phyloP scores from a whole-genome alignment of 2,113 vertebrate species.

The Siniperca knerii region DNA sequence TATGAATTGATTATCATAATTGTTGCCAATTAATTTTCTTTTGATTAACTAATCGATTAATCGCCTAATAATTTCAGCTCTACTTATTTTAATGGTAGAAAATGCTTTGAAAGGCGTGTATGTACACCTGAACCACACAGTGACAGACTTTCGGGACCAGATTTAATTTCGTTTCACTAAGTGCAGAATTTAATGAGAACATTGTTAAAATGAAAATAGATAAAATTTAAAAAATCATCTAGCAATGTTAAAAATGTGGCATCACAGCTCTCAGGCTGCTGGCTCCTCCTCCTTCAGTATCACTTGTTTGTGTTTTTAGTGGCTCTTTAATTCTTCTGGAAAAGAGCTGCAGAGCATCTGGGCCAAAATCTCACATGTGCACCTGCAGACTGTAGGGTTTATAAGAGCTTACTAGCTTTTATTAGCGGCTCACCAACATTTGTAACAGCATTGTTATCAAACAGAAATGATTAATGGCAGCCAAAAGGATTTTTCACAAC shows the following conservation, averaged over 20 bases:
- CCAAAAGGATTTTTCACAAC: neutral
- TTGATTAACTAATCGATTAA: neutral
- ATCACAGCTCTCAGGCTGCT: neutral
- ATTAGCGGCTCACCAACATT: neutral
- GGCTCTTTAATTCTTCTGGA: neutral
- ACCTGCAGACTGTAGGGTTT: no score
- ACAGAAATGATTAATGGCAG: neutral
- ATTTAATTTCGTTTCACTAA: no score
- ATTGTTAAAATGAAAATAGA: no score
- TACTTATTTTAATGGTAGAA: neutral
- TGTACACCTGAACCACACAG: neutral
- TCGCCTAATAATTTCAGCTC: neutral
- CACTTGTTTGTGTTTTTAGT: neutral
- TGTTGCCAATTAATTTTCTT: no score
- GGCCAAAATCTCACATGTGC: no score
- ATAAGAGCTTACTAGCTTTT: neutral
- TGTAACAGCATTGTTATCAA: neutral
- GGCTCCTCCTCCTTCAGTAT: neutral
- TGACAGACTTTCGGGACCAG: neutral
- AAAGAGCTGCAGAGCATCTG: no score
- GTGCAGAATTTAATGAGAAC: no score
- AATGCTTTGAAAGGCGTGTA: neutral
- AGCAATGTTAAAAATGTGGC: neutral
- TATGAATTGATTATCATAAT: neutral
- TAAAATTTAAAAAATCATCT: no score